Conservation (phyloP, 2,888 invertebrate genomes). For the Drosophila nr. fundita region DNA sequence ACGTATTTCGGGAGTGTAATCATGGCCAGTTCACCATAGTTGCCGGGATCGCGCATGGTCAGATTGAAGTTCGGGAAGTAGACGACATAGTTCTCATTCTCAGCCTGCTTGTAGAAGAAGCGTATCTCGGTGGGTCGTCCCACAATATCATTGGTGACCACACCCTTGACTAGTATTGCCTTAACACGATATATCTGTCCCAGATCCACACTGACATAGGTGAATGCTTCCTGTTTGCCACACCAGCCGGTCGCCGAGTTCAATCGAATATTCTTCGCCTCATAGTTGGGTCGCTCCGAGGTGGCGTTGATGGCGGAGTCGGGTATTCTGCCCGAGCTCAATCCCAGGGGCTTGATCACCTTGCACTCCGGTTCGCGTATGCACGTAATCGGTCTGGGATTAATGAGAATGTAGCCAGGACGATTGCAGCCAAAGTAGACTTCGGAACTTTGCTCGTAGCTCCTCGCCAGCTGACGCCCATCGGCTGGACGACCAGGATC, state of each 20-base stretch:
- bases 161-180: constrained; percentile 96
- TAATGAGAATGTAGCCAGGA: constrained; percentile 96
- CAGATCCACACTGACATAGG: constrained; percentile 97
- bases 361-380: constrained; percentile 97
- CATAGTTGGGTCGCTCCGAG: constrained; percentile 96
- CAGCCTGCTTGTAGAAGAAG: constrained; percentile 98
- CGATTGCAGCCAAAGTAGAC: constrained; percentile 95
- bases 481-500: constrained; percentile 98
- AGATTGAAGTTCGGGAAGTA: constrained; percentile 98
- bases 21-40: constrained; percentile 98
- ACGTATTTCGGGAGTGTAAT: constrained; percentile 97
- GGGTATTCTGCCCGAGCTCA: constrained; percentile 96
- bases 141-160: constrained; percentile 97
- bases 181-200: constrained; percentile 96
- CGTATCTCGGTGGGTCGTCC: constrained; percentile 98
- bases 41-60: constrained; percentile 97
- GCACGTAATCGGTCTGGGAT: constrained; percentile 95
- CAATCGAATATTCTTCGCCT: constrained; percentile 94
- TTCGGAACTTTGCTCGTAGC: constrained; percentile 95
- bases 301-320: constrained; percentile 98
- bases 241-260: constrained; percentile 98
- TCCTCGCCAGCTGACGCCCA: constrained; percentile 93
- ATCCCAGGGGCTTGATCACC: constrained; percentile 94
- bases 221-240: constrained; percentile 98
- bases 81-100: constrained; percentile 97